Percentiles rank a stretch among this genome's conserved stretches.
phyloP scores from a whole-genome alignment of 64 coral and sea anemone species.

The Stichodactyla mertensii region DNA sequence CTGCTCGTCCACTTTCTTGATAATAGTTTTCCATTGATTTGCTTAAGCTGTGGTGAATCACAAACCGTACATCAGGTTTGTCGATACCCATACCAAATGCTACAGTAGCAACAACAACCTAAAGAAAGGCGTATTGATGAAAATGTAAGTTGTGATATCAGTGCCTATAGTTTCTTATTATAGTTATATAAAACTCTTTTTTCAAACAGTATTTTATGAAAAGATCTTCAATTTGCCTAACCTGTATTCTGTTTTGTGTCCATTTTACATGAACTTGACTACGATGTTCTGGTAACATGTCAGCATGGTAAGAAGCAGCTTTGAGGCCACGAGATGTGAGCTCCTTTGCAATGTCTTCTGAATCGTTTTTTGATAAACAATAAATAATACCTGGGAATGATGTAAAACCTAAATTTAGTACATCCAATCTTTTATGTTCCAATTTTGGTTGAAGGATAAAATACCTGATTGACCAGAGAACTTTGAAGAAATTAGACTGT shows the following conservation, averaged over 20 bases:
- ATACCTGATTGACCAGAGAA: constrained; percentile 82
- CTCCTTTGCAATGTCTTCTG: constrained; percentile 59
- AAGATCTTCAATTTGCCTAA: background rate
- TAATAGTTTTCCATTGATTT: constrained; percentile 99
- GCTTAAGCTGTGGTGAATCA: constrained; percentile 89
- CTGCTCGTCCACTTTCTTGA: constrained; percentile 88
- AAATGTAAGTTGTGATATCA: no score
- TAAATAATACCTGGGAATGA: constrained; percentile 67
- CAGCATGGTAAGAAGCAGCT: constrained; percentile 89
- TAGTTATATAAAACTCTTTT: no score
- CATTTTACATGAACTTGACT: constrained; percentile 73
- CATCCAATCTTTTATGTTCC: no score
- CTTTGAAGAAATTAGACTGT: constrained; percentile 38
- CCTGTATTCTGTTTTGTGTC: constrained; percentile 74
- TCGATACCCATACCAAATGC: constrained; percentile 98
- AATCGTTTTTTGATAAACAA: constrained; percentile 83
- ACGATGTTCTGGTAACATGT: constrained; percentile 42
- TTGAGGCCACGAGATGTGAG: constrained; percentile 51
- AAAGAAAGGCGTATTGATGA: no score
- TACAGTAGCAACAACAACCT: constrained; percentile 93
- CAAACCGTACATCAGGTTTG: constrained; percentile 88
- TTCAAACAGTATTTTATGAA: no score
- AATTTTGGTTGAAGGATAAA: background rate
- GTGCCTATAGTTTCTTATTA: no score
- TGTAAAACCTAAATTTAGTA: background rate